A percentile compares a stretch with the other conserved stretches of the same genome.
These are phyloP conservation scores for Epiperipatus broadwayi DNA, from an alignment of 2,888 invertebrate genomes.

Conservation along the genomic window DNA sequence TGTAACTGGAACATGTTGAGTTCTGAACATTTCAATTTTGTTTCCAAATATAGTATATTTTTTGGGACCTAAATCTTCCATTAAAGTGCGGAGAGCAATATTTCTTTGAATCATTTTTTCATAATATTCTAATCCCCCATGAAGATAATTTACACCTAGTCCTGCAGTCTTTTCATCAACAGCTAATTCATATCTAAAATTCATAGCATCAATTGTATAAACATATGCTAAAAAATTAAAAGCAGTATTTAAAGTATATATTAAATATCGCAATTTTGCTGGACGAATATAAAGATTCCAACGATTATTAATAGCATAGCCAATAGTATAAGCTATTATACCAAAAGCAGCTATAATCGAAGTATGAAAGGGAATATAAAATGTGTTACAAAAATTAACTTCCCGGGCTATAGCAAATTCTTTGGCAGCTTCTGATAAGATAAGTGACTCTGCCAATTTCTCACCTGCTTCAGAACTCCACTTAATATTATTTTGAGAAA, in stretches of 20 bases:
- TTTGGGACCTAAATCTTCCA: slow-evolving; percentile 42
- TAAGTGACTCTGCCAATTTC: slow-evolving; percentile 42
- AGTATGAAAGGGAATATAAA: slow-evolving; percentile 38
- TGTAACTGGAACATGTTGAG: slow-evolving; percentile 43
- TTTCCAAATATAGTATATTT: slow-evolving; percentile 47
- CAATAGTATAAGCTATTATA: too few species aligned
- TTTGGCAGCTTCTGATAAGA: slow-evolving; percentile 56
- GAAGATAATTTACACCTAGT: slow-evolving; percentile 41
- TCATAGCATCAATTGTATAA: slow-evolving; percentile 46
- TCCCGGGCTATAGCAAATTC: slow-evolving; percentile 59
- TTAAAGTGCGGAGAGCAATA: slow-evolving; percentile 44
- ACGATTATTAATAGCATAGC: too few species aligned
- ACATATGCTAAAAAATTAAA: too few species aligned
- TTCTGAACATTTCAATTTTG: slow-evolving; percentile 43
- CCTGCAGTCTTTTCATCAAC: slow-evolving; percentile 43
- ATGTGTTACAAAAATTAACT: slow-evolving; percentile 41
- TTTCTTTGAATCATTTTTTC: slow-evolving; percentile 50
- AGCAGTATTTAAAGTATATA: too few species aligned
- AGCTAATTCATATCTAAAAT: slow-evolving; percentile 40
- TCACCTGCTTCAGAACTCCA: slow-evolving; percentile 44
- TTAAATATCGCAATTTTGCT: too few species aligned
- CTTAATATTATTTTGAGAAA: slow-evolving; percentile 38
- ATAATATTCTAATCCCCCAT: slow-evolving; percentile 57
- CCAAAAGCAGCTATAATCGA: slow-evolving; percentile 34
- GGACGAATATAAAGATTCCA: too few species aligned